Conservation (phyloP, 30 jellyfish, hydroid and myxozoan genomes). For the Phacellophora camtschatica region DNA sequence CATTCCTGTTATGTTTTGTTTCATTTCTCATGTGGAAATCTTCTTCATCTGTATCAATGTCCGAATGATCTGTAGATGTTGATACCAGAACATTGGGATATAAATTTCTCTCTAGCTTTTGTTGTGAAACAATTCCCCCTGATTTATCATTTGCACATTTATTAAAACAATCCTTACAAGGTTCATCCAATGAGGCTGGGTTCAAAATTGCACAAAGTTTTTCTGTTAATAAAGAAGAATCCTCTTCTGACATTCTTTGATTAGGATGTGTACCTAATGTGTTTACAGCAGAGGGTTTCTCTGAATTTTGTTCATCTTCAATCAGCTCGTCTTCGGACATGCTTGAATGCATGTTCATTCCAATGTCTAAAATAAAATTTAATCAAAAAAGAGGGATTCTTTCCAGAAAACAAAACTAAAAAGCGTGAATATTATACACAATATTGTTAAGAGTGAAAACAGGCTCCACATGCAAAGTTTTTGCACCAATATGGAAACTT, state of each 20-base stretch:
- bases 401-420: no score
- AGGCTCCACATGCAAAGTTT: no score
- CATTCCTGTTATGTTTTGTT: conserved; percentile 63
- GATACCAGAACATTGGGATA: conserved; percentile 85
- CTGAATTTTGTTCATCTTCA: not conserved
- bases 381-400: no score
- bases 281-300: not conserved
- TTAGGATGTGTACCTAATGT: not conserved
- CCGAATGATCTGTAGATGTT: conserved; percentile 68
- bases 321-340: not conserved
- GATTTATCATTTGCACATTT: not conserved
- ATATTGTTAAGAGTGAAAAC: no score
- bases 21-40: conserved; percentile 71
- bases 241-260: not conserved
- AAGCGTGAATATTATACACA: no score
- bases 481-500: no score
- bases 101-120: conserved; percentile 31
- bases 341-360: not conserved
- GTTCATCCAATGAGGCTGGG: not conserved
- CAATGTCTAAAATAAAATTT: no score
- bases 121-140: not conserved
- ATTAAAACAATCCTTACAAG: not conserved
- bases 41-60: conserved; percentile 88
- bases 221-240: not conserved
- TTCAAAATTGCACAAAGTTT: not conserved